Evolutionary conservation across 1,140 invertebrate species (phyloP).

Genomic region (Formica exsecta): DNA sequence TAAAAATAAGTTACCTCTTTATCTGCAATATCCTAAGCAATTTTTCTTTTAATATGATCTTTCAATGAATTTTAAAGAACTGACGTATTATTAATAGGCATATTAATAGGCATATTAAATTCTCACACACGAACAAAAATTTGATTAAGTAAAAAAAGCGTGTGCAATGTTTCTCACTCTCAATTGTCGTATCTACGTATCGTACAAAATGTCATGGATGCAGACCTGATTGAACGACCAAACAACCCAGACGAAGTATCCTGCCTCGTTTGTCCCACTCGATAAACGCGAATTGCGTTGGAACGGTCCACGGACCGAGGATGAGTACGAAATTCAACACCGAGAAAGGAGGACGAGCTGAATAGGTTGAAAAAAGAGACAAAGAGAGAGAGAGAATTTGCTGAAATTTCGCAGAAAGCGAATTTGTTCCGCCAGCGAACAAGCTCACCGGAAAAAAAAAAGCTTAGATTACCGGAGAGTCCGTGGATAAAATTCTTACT

Average conservation of each 20-base stretch:
- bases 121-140: background rate
- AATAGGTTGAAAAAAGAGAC: background rate
- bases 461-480: constrained; percentile 41
- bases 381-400: background rate
- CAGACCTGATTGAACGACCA: constrained; percentile 66
- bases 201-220: constrained; percentile 46
- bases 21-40: background rate
- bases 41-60: background rate
- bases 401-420: constrained; percentile 28
- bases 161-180: background rate
- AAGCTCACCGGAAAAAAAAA: constrained; percentile 45
- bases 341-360: constrained; percentile 36
- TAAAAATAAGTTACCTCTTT: background rate
- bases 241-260: constrained; percentile 61
- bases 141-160: background rate
- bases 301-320: constrained; percentile 67
- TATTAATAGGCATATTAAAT: background rate
- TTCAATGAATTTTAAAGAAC: background rate
- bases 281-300: constrained; percentile 71
- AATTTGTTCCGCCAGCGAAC: constrained; percentile 54
- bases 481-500: constrained; percentile 46
- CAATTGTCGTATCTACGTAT: constrained; percentile 49
- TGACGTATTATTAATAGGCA: background rate
- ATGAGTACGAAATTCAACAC: constrained; percentile 64
- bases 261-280: constrained; percentile 63